Evolutionary conservation across 2,113 vertebrate species (phyloP).

Genomic region (Cryptotis parvus): DNA sequence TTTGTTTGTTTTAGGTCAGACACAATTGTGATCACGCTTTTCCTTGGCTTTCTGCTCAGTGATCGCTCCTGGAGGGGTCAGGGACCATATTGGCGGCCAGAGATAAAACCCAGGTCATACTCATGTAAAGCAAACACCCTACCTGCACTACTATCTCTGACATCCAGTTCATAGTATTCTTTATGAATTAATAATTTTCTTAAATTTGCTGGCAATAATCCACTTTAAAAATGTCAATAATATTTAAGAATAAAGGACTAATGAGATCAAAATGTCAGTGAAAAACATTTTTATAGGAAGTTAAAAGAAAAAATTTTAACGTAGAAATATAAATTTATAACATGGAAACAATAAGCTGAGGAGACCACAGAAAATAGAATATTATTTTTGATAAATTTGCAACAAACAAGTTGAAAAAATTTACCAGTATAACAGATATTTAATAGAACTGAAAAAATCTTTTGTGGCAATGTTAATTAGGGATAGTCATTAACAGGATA

Average conservation of each 20-base stretch:
- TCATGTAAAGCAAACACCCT: too few relatives aligned
- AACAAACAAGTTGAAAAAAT: neutral
- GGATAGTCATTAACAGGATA: neutral
- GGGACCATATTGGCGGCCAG: too few relatives aligned
- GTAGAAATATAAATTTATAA: slow-evolving; percentile 2
- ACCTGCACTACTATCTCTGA: too few relatives aligned
- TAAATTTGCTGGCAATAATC: neutral
- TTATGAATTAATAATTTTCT: neutral
- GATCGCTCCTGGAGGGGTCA: neutral
- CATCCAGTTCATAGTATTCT: neutral
- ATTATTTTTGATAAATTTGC: neutral
- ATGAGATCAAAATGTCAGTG: neutral
- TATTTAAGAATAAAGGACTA: neutral
- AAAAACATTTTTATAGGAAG: neutral
- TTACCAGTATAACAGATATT: neutral
- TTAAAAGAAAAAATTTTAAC: neutral
- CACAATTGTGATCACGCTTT: too few relatives aligned
- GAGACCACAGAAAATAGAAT: neutral
- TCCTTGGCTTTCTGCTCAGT: too few relatives aligned
- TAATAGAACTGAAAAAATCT: neutral
- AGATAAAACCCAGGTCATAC: too few relatives aligned
- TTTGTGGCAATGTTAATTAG: neutral
- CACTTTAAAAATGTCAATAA: neutral
- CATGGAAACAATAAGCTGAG: neutral
- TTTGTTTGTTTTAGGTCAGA: too few relatives aligned